Evolutionary conservation across 1,140 invertebrate genomes (phyloP), one percentile per base, ranked within the genome.

Genomic region (Lordiphosa collinella): DNA sequence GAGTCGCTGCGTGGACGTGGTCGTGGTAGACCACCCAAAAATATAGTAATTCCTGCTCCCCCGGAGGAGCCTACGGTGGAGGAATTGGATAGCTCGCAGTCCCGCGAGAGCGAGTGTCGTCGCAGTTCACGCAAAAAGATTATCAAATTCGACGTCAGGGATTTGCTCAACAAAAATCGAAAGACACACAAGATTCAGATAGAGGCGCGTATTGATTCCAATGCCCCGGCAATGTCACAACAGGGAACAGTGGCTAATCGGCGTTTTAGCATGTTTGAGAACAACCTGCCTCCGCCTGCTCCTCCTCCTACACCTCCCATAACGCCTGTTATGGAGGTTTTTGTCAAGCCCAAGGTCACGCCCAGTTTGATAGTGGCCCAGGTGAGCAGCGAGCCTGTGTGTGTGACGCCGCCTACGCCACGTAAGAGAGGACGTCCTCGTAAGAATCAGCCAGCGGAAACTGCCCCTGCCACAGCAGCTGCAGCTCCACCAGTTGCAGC

Each of bases 101-200:
- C 9, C 9, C 14, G 8, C 2, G 18, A 1, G 0, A 55, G 4
- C 12, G 79, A 88, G 31, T 88, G 75, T 18, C 69, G 87, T 1
- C 84, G 87, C 13, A 88, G 87, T 55, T 65, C 70, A 3, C 75
- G 87, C 13, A 87, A 87, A 18, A 87, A 86, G 56, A 51, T 71
- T n/a, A 73, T 69, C n/a, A 88, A 88, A 63, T 88, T 86, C 40
- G 87, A 88, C 46, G 80, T 88, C 0, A 47, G 61, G 1, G 73
- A 88, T 53, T 49, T 88, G 50, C 44, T 88, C 0, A 87, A 86
- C 12, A 87, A 84, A 52, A 76, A 74, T 46, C 66, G 86, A 3
- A 88, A 78, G 18, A 36, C 48, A 13, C 60, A 78, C 40, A 87
- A 88, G 57, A 71, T 71, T 13, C 76, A 86, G 49, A 86, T 88